phyloP scores from a whole-genome alignment of 2,888 invertebrate genomes.

The Hirtodrosophila duncani region DNA sequence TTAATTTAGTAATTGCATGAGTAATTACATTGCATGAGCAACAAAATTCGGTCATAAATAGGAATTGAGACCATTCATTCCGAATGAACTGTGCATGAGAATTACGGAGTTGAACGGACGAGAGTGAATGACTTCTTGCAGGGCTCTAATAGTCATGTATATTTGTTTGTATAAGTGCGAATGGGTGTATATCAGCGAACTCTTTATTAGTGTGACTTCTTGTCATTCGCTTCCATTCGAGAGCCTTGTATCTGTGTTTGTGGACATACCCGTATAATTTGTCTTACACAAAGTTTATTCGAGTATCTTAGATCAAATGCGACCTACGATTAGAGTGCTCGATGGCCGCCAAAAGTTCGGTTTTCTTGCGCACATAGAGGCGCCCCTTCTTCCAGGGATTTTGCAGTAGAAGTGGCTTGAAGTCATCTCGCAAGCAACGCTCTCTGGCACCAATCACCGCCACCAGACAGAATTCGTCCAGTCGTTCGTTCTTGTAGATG shows the following conservation, averaged over 20 bases:
- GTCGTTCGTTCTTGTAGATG: conserved; percentile 88
- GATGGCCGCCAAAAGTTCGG: conserved; percentile 91
- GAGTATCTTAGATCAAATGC: conserved; percentile 73
- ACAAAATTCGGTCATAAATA: no score
- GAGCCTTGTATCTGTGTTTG: no score
- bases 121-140: no score
- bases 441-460: conserved; percentile 97
- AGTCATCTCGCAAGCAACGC: conserved; percentile 95
- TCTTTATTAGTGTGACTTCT: not conserved
- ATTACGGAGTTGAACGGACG: no score
- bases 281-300: not conserved
- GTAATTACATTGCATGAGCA: no score
- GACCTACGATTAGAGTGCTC: conserved; percentile 92
- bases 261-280: no score
- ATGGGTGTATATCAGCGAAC: not conserved
- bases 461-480: conserved; percentile 94
- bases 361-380: conserved; percentile 93
- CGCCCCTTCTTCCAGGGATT: conserved; percentile 97
- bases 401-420: conserved; percentile 93
- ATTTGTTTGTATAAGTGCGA: conserved; percentile 1
- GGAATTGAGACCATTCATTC: no score
- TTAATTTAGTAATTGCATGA: no score
- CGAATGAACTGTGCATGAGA: no score
- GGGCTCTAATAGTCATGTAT: no score
- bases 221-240: no score